These are phyloP conservation scores for Eira barbara DNA, from an alignment of 2,113 vertebrate genomes.

Conservation along the genomic window DNA sequence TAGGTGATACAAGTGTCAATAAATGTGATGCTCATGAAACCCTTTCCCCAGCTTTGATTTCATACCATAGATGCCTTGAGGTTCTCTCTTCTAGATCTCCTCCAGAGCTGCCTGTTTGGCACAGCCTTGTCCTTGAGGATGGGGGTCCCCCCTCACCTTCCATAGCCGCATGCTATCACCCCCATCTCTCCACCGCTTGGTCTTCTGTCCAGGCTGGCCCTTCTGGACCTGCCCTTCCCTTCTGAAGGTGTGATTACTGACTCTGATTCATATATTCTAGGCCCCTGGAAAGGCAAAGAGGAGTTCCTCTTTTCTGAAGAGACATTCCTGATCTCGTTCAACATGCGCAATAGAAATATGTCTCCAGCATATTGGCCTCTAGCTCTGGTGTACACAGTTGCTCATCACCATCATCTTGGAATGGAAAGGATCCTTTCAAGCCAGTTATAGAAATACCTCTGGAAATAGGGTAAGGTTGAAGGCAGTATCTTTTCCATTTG, in stretches of 20 bases:
- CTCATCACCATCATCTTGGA: not conserved
- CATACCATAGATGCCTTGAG: not conserved
- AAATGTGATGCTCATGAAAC: slow-evolving; percentile 26
- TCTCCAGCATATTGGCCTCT: slow-evolving; percentile 69
- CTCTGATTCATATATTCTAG: not conserved
- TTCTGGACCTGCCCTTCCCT: not conserved
- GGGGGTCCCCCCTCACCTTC: not conserved
- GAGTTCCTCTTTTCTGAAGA: not conserved
- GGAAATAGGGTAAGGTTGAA: not conserved
- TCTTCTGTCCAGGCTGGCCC: not conserved
- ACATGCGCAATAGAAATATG: slow-evolving; percentile 74
- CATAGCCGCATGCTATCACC: not conserved
- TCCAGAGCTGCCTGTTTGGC: not conserved
- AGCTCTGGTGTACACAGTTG: not conserved
- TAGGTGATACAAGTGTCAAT: not conserved
- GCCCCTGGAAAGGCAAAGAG: not conserved
- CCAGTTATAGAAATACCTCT: not conserved
- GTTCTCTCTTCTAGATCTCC: not conserved
- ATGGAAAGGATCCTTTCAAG: not conserved
- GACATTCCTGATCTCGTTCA: slow-evolving; percentile 49
- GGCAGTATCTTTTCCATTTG: not conserved
- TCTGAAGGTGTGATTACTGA: not conserved
- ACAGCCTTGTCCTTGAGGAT: not conserved
- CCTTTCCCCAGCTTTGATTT: not conserved
- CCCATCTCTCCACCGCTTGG: not conserved